phyloP scores from a whole-genome alignment of 2,888 invertebrate species.

The Drosophila neonasuta region DNA sequence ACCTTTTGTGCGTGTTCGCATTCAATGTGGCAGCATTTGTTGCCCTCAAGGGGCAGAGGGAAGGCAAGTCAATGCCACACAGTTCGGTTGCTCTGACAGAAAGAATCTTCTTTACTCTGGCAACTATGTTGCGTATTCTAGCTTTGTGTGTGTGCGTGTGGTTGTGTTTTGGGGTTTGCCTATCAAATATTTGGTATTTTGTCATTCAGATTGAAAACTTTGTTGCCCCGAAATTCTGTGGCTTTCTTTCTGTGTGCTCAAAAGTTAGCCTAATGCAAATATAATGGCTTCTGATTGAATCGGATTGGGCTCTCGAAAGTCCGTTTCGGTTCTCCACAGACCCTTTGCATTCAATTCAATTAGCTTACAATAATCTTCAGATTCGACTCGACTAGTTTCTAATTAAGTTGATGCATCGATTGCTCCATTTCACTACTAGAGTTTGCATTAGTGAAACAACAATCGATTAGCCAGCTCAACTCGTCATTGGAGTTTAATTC shows the following conservation, averaged over 20 bases:
- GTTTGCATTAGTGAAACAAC: conserved; percentile 32
- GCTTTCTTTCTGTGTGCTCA: conserved; percentile 15
- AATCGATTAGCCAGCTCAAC: conserved; percentile 37
- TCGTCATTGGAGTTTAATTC: conserved; percentile 49
- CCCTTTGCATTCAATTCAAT: conserved; percentile 35
- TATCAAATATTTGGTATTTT: conserved; percentile 33
- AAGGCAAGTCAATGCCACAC: conserved; percentile 23
- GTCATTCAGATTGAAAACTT: conserved; percentile 50
- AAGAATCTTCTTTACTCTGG: conserved; percentile 28
- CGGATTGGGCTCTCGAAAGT: conserved; percentile 15
- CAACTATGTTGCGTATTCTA: conserved; percentile 33
- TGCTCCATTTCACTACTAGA: not conserved
- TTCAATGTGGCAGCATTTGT: conserved; percentile 30
- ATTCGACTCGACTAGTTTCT: conserved; percentile 4
- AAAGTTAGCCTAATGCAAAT: conserved; percentile 50
- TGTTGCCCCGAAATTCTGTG: conserved; percentile 24
- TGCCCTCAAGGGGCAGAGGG: conserved; percentile 29
- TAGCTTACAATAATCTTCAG: conserved; percentile 28
- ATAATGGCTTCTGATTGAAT: conserved; percentile 45
- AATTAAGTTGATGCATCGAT: conserved; percentile 33
- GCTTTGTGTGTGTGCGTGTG: conserved; percentile 1
- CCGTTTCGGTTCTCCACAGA: not conserved
- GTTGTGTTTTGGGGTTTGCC: conserved; percentile 15
- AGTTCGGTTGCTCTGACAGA: conserved; percentile 23
- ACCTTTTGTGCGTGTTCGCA: conserved; percentile 67